Evolutionary conservation across 2,888 invertebrate species (phyloP), one percentile per base, ranked within the genome.

Genomic region (Xanthorhoe spadicearia): DNA sequence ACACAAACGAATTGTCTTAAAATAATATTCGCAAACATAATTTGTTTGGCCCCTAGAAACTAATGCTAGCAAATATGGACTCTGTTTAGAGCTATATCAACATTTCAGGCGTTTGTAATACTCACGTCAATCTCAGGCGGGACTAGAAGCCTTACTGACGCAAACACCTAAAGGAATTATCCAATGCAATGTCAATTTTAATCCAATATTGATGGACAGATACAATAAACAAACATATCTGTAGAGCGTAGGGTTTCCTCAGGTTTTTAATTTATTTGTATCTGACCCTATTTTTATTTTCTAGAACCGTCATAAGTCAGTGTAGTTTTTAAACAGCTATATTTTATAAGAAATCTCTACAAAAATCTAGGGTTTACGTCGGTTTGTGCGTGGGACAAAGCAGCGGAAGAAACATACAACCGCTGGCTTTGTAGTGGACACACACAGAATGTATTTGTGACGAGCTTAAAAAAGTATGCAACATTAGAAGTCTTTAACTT

Each of bases 281-380:
- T 43, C 13, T 13, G 38, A 13, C 38, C 13, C 13, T 38, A 51
- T 18, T 51, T n/a, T 23, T 53, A 46, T 46, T 50, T 43, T 10
- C 8, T 28, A 59, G 43, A 60, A 51, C 48, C 35, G 38, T 32
- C 17, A 46, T 58, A 58, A 64, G 54, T 65, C 57, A 53, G 58
- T 58, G 63, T 46, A 56, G 58, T 38, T 53, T 55, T 64, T 57
- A 53, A 49, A 61, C 17, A 52, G 57, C 56, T 57, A 70, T 65
- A 73, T 63, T 68, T 68, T 64, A 52, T 4, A 38, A 69, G 75
- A 76, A 71, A 76, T 74, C 77, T 78, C 77, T 69, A 73, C 81
- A 84, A 82, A 82, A 83, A 85, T 83, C 80, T 81, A 73, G 72
- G 79, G 77, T 80, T 82, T 83, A 84, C 75, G 77, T 81, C 72